phyloP scores from a whole-genome alignment of 2,888 invertebrate genomes.

The Muschampia plurimacula region DNA sequence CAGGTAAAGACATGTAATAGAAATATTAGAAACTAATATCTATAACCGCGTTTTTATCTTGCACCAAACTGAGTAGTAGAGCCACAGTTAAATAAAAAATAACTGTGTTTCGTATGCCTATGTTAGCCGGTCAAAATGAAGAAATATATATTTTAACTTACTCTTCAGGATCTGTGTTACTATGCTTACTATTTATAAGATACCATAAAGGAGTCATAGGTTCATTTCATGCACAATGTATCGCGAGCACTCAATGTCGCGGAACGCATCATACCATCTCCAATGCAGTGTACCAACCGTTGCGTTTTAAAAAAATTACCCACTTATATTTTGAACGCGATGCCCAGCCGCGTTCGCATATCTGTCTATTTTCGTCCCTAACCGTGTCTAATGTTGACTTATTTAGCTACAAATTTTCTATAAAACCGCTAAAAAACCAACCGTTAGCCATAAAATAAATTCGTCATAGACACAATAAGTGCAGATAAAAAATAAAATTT shows the following conservation, averaged over 20 bases:
- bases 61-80: neutral
- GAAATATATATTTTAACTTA: too few relatives aligned
- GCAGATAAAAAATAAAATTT: slow-evolving; percentile 18
- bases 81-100: neutral
- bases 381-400: slow-evolving; percentile 53
- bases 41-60: too few relatives aligned
- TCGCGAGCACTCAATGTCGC: slow-evolving; percentile 72
- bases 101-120: neutral
- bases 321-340: slow-evolving; percentile 42
- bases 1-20: too few relatives aligned
- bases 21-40: too few relatives aligned
- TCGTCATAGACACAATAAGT: slow-evolving; percentile 22
- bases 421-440: slow-evolving; percentile 28
- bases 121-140: too few relatives aligned
- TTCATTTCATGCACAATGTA: slow-evolving; percentile 73
- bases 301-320: slow-evolving; percentile 71
- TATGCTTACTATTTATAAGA: neutral
- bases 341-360: slow-evolving; percentile 24
- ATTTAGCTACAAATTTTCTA: slow-evolving; percentile 44
- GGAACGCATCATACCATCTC: slow-evolving; percentile 74
- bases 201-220: neutral
- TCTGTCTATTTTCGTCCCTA: slow-evolving; percentile 53
- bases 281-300: slow-evolving; percentile 44
- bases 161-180: neutral
- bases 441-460: slow-evolving; percentile 51